Conservation (phyloP, 37 sponge, comb jelly and placozoan species). For the Agelas oroides region DNA sequence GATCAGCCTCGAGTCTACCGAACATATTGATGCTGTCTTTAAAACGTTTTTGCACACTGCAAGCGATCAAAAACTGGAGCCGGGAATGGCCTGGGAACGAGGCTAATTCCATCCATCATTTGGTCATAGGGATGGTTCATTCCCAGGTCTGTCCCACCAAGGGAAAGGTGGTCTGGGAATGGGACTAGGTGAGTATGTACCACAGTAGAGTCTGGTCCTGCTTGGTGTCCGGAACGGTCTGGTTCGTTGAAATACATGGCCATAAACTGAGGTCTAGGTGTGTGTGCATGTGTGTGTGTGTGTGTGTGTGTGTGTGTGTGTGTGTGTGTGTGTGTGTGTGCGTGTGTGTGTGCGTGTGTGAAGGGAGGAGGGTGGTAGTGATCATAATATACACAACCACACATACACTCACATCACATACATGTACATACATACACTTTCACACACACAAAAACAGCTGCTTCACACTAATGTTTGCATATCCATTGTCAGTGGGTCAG, state of each 20-base stretch:
- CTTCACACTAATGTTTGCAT: too few species aligned
- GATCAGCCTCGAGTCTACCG: too few species aligned
- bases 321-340: slow-evolving; percentile 45
- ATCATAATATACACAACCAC: not conserved
- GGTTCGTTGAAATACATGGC: slow-evolving; percentile 77
- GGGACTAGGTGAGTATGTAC: slow-evolving; percentile 10
- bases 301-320: slow-evolving; percentile 54
- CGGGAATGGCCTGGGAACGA: too few species aligned
- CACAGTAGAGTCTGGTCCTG: slow-evolving; percentile 69
- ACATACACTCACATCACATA: too few species aligned
- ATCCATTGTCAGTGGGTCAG: too few species aligned
- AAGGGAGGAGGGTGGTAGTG: too few species aligned
- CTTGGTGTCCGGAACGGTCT: slow-evolving; percentile 73
- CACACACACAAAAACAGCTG: too few species aligned
- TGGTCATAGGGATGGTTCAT: too few species aligned
- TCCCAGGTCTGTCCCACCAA: too few species aligned
- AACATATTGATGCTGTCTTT: not conserved
- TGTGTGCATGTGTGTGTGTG: slow-evolving; percentile 27
- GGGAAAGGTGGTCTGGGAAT: too few species aligned
- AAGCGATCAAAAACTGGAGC: too few species aligned
- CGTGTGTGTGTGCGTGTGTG: slow-evolving; percentile 44
- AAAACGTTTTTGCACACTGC: not conserved
- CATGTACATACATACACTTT: not conserved
- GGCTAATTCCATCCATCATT: not conserved
- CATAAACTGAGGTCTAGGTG: slow-evolving; percentile 58